A percentile compares a stretch with the other conserved stretches of the same genome.
These are phyloP conservation scores for Coregonus ussuriensis DNA, from an alignment of 2,797 vertebrate species.

Conservation along the genomic window DNA sequence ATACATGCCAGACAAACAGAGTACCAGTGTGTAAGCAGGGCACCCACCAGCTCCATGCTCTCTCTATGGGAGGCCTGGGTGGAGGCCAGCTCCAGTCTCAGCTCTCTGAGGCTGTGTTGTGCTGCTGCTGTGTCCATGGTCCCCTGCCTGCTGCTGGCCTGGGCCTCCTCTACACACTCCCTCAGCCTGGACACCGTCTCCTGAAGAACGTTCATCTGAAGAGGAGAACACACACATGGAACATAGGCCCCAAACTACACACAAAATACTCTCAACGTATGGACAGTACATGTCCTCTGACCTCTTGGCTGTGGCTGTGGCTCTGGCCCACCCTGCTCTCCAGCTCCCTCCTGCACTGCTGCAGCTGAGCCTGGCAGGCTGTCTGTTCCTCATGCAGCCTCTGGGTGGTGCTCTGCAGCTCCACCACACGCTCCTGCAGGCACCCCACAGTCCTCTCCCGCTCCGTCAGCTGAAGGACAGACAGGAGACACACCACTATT, in stretches of 20 bases:
- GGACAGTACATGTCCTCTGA: slow-evolving; percentile 11
- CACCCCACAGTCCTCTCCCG: slow-evolving; percentile 41
- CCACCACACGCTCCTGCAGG: slow-evolving; percentile 42
- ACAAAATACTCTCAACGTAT: background rate
- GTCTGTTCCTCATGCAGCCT: slow-evolving; percentile 37
- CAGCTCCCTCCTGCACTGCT: slow-evolving; percentile 32
- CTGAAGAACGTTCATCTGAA: slow-evolving; percentile 44
- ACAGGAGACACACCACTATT: slow-evolving; percentile 18
- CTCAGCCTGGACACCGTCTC: slow-evolving; percentile 47
- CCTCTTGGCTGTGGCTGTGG: slow-evolving; percentile 45
- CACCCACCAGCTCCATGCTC: slow-evolving; percentile 38
- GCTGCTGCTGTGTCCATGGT: slow-evolving; percentile 32
- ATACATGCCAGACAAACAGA: background rate
- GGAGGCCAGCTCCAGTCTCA: slow-evolving; percentile 48
- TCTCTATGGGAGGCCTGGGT: slow-evolving; percentile 53
- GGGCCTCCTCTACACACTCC: slow-evolving; percentile 47
- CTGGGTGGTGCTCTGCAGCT: slow-evolving; percentile 53
- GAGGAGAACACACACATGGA: slow-evolving; percentile 6
- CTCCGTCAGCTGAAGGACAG: slow-evolving; percentile 42
- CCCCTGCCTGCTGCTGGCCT: slow-evolving; percentile 38
- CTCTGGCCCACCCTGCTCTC: slow-evolving; percentile 36
- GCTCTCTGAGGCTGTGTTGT: slow-evolving; percentile 50
- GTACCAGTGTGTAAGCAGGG: background rate
- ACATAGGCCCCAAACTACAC: background rate
- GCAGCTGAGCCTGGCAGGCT: slow-evolving; percentile 28